A percentile compares a stretch with the other conserved stretches of the same genome.
phyloP scores from a whole-genome alignment of 2,113 vertebrate species.

The Nycticebus coucang region DNA sequence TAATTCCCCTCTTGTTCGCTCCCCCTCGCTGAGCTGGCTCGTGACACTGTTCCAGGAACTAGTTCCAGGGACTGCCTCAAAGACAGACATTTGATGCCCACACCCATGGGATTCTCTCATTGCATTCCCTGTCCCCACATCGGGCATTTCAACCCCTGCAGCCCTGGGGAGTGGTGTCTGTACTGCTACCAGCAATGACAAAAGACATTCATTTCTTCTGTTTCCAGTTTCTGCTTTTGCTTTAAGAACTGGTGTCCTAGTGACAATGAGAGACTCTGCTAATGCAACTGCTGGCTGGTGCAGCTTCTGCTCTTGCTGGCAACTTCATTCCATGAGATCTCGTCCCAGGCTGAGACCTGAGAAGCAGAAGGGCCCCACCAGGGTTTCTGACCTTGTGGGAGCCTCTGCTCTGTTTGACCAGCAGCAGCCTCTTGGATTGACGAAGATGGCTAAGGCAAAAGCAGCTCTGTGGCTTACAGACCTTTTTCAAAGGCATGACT shows the following conservation, averaged over 20 bases:
- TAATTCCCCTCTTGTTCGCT: too few species aligned
- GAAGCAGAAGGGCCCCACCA: neutral
- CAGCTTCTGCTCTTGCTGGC: neutral
- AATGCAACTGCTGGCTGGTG: neutral
- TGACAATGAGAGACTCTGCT: neutral
- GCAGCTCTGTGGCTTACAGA: neutral
- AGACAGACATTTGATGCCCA: neutral
- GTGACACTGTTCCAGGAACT: neutral
- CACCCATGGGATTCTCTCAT: neutral
- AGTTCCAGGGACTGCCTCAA: neutral
- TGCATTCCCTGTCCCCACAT: neutral
- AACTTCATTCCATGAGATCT: neutral
- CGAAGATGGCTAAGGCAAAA: neutral
- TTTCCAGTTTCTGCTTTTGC: neutral
- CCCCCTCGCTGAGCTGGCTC: too few species aligned
- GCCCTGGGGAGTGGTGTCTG: neutral
- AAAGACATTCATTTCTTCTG: neutral
- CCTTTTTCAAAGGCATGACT: neutral
- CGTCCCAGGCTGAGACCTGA: neutral
- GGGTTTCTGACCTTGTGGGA: neutral
- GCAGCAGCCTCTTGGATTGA: neutral
- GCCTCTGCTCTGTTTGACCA: neutral
- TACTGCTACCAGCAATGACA: neutral
- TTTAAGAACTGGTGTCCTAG: neutral
- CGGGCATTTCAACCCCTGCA: neutral